Evolutionary conservation across 2,113 vertebrate genomes (phyloP).

Genomic region (Bos taurus): DNA sequence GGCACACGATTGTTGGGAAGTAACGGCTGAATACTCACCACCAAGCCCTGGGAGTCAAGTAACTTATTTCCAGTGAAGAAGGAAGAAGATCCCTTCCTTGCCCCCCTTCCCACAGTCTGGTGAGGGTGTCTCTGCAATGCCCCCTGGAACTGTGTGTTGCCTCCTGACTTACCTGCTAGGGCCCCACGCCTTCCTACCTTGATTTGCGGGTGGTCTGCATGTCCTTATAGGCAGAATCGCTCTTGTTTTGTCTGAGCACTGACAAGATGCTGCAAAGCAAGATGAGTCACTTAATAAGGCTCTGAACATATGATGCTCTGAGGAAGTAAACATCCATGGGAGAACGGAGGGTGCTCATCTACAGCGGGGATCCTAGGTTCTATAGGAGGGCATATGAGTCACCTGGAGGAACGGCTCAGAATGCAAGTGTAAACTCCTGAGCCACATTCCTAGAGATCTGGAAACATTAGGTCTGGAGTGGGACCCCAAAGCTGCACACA

Average conservation of each 20-base stretch:
- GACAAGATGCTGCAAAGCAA: slow-evolving; percentile 50
- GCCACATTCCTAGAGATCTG: neutral
- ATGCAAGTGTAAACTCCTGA: neutral
- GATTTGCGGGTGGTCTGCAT: slow-evolving; percentile 38
- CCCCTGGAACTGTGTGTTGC: neutral
- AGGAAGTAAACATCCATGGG: rapidly evolving
- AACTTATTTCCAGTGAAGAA: neutral
- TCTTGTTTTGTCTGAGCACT: slow-evolving; percentile 33
- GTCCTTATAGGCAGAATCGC: slow-evolving; percentile 24
- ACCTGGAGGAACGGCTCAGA: neutral
- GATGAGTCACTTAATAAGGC: neutral
- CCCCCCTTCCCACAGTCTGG: neutral
- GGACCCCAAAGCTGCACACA: neutral
- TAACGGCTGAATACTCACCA: neutral
- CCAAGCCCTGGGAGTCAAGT: neutral
- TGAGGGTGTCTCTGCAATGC: neutral
- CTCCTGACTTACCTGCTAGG: neutral
- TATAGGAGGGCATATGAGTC: rapidly evolving
- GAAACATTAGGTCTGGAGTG: neutral
- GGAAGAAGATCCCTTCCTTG: rapidly evolving
- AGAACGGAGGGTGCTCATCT: neutral
- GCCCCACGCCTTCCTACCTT: slow-evolving; percentile 44
- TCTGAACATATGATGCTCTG: neutral
- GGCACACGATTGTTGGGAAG: neutral
- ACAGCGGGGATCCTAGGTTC: neutral